phyloP scores from a whole-genome alignment of 2,888 invertebrate genomes.

The Drosophila percnosoma region DNA sequence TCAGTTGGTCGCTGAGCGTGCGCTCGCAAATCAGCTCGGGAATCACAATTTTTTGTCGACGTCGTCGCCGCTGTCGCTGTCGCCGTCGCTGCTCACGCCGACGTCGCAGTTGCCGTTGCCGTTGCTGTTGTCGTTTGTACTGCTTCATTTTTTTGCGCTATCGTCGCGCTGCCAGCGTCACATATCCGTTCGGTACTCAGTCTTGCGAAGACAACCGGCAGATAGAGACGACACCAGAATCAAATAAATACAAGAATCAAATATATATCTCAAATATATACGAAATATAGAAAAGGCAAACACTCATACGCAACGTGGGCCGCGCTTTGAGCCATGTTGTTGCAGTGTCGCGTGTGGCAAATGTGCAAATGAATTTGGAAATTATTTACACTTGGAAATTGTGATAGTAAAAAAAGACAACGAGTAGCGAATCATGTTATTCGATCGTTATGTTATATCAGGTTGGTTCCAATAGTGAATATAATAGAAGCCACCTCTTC shows the following conservation, averaged over 20 bases:
- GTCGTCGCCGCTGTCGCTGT: conserved; percentile 4
- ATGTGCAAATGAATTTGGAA: conserved; percentile 32
- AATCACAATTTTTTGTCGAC: conserved; percentile 47
- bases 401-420: conserved; percentile 53
- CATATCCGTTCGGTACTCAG: conserved; percentile 79
- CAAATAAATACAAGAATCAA: conserved; percentile 18
- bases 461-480: conserved; percentile 71
- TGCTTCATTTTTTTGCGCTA: conserved; percentile 47
- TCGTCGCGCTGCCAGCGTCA: conserved; percentile 64
- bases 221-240: conserved; percentile 83
- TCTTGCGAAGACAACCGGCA: conserved; percentile 84
- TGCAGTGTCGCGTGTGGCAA: conserved; percentile 48
- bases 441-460: conserved; percentile 84
- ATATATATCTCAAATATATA: conserved; percentile 13
- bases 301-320: conserved; percentile 61
- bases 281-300: conserved; percentile 15
- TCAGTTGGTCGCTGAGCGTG: conserved; percentile 64
- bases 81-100: conserved; percentile 16
- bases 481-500: neutral
- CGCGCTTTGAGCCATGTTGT: conserved; percentile 43
- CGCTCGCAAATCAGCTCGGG: conserved; percentile 55
- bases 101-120: conserved; percentile 13
- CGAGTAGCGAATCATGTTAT: conserved; percentile 76
- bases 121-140: conserved; percentile 27
- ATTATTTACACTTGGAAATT: conserved; percentile 36